phyloP scores from a whole-genome alignment of 1,140 invertebrate species.

The Drosophila asahinai region DNA sequence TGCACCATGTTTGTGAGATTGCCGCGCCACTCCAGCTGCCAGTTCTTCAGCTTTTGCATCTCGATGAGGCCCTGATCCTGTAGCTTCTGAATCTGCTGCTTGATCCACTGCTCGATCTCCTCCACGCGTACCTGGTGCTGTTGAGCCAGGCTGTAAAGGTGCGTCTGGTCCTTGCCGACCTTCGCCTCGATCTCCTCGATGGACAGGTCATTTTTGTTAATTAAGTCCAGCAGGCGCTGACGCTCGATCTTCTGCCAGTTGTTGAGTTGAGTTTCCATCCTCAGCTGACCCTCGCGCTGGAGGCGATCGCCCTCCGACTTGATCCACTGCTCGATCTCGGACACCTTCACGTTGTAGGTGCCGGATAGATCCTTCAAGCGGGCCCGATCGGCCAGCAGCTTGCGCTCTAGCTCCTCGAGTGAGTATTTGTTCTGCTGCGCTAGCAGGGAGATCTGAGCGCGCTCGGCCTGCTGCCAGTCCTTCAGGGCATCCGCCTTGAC shows the following conservation, averaged over 20 bases:
- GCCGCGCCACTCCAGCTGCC: slow-evolving; percentile 81
- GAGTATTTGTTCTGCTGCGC: slow-evolving; percentile 73
- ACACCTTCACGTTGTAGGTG: slow-evolving; percentile 74
- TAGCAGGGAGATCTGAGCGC: slow-evolving; percentile 60
- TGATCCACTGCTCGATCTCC: slow-evolving; percentile 82
- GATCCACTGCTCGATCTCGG: slow-evolving; percentile 80
- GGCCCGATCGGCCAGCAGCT: slow-evolving; percentile 62
- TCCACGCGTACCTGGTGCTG: slow-evolving; percentile 82
- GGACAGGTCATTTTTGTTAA: slow-evolving; percentile 76
- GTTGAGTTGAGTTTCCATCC: slow-evolving; percentile 71
- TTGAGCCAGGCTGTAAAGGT: slow-evolving; percentile 74
- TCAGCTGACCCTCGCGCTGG: slow-evolving; percentile 73
- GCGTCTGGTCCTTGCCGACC: slow-evolving; percentile 72
- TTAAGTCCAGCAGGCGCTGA: slow-evolving; percentile 67
- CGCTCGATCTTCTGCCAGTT: slow-evolving; percentile 81
- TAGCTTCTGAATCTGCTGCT: slow-evolving; percentile 73
- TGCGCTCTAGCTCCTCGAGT: slow-evolving; percentile 73
- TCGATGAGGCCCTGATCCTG: slow-evolving; percentile 73
- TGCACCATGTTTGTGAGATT: slow-evolving; percentile 81
- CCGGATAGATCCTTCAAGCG: slow-evolving; percentile 69
- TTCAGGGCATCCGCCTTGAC: slow-evolving; percentile 75
- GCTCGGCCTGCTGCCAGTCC: slow-evolving; percentile 76
- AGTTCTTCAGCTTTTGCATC: slow-evolving; percentile 77
- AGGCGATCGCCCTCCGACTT: slow-evolving; percentile 75
- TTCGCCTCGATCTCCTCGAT: slow-evolving; percentile 74